Evolutionary conservation across 2,797 vertebrate genomes (phyloP), one percentile per base, ranked within the genome.

Genomic region (Poeciliopsis presidionis): DNA sequence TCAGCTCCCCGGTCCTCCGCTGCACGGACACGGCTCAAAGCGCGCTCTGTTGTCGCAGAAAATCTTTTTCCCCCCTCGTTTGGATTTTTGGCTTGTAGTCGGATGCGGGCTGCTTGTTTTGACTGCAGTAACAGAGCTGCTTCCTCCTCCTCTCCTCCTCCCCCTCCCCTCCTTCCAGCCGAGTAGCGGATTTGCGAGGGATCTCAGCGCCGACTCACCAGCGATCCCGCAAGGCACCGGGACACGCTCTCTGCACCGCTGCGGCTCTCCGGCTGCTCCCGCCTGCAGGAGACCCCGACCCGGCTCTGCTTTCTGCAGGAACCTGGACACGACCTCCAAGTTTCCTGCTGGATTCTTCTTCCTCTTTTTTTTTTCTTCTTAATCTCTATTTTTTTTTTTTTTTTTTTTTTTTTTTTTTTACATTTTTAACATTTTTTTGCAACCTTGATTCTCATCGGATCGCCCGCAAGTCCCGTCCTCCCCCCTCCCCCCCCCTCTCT

Each of bases 141-240:
- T 7, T 49, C 18, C 5, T 39, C 36, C 5, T 39, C 36, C 5
- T 0, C 4, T 5, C 4, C 5, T 7, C 18, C 90, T 82, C 87
- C 87, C 81, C 83, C 90, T 85, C 86, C 90, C 91, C 87, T 88
- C 83, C 76, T 72, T 80, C 80, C 80, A 87, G 91, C 84, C 89
- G 90, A 94, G 94, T 92, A 93, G 93, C 92, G 91, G 95, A 94
- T 95, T 94, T 94, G 93, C 90, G 91, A 93, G 91, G 93, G 92
- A 93, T 91, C 91, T 90, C 84, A 74, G 88, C 89, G 81, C 90
- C 47, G 89, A 89, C 88, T 86, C 85, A 92, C 89, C 91, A 88
- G 87, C 86, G 90, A 87, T 86, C 90, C 85, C 84, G 91, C 89
- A 78, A 75, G 79, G 86, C 85, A 83, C 16, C 86, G 87, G 89